These are phyloP conservation scores for Drosophila diplacantha DNA, from an alignment of 2,888 invertebrate genomes.

Conservation along the genomic window DNA sequence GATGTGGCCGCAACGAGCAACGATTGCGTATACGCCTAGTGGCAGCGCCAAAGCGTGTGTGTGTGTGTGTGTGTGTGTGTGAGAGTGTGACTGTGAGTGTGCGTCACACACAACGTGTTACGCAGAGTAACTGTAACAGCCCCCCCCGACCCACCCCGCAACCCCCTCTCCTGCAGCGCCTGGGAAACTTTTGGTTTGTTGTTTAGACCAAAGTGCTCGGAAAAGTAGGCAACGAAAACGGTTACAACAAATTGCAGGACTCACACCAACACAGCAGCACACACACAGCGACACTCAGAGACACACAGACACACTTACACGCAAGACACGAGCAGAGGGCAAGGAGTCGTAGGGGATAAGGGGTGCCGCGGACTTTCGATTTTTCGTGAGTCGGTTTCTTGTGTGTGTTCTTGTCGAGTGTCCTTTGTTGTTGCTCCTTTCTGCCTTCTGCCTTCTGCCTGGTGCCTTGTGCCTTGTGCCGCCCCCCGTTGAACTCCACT, in stretches of 20 bases:
- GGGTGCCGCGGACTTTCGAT: conserved; percentile 60
- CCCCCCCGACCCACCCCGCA: background rate
- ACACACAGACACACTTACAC: conserved; percentile 13
- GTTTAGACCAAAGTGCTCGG: conserved; percentile 40
- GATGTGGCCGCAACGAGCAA: conserved; percentile 45
- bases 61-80: conserved; percentile 7
- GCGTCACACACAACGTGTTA: conserved; percentile 54
- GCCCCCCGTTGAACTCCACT: conserved; percentile 22
- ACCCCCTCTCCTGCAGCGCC: conserved; percentile 10
- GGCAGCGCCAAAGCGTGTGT: too few relatives aligned
- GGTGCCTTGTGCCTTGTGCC: background rate
- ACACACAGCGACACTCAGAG: conserved; percentile 10
- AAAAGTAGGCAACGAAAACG: conserved; percentile 64
- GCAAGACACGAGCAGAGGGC: background rate
- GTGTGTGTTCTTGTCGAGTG: conserved; percentile 28
- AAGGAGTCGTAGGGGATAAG: conserved; percentile 3
- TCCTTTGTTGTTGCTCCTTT: conserved; percentile 38
- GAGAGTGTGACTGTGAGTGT: conserved; percentile 30
- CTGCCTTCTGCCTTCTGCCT: background rate
- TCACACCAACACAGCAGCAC: conserved; percentile 3
- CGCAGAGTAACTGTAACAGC: conserved; percentile 41
- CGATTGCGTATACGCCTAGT: conserved; percentile 69
- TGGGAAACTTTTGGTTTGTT: conserved; percentile 60
- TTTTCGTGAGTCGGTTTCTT: conserved; percentile 59
- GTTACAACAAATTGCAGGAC: conserved; percentile 40